Evolutionary conservation across 2,113 vertebrate genomes (phyloP).

Genomic region (Poecilia latipinna): DNA sequence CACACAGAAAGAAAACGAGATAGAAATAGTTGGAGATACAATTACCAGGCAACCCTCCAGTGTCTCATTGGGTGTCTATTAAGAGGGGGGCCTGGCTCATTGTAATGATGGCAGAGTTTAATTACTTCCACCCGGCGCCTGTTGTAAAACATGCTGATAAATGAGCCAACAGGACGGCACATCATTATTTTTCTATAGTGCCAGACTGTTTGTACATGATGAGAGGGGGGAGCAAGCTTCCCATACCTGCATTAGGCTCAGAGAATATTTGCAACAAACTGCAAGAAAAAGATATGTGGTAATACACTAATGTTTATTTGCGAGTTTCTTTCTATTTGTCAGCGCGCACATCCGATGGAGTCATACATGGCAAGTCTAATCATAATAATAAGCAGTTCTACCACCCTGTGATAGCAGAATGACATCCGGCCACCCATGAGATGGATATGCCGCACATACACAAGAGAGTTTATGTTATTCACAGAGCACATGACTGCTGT

Average conservation of each 20-base stretch:
- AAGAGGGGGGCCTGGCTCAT: conserved; percentile 95
- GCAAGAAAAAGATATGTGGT: conserved; percentile 67
- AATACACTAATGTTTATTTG: conserved; percentile 5
- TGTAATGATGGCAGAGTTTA: conserved; percentile 99
- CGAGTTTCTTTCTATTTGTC: conserved; percentile 7
- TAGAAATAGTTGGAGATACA: conserved; percentile 83
- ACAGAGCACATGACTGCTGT: conserved; percentile 15
- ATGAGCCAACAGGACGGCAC: conserved; percentile 94
- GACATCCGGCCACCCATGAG: conserved; percentile 53
- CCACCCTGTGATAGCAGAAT: conserved; percentile 15
- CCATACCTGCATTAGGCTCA: conserved; percentile 57
- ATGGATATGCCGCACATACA: conserved; percentile 33
- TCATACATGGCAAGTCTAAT: conserved; percentile 42
- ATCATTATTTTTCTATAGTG: conserved; percentile 92
- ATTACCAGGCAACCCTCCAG: conserved; percentile 94
- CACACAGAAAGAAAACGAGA: conserved; percentile 33
- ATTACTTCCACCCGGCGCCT: conserved; percentile 96
- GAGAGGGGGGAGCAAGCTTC: conserved; percentile 85
- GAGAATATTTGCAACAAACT: conserved; percentile 28
- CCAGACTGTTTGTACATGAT: conserved; percentile 94
- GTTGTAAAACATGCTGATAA: conserved; percentile 99
- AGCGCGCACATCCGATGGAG: conserved; percentile 30
- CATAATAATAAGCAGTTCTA: conserved; percentile 40
- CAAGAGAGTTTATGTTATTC: conserved; percentile 23
- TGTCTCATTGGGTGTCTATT: conserved; percentile 99